Conservation (phyloP, 2,113 vertebrate genomes). For the Chitala chitala region DNA sequence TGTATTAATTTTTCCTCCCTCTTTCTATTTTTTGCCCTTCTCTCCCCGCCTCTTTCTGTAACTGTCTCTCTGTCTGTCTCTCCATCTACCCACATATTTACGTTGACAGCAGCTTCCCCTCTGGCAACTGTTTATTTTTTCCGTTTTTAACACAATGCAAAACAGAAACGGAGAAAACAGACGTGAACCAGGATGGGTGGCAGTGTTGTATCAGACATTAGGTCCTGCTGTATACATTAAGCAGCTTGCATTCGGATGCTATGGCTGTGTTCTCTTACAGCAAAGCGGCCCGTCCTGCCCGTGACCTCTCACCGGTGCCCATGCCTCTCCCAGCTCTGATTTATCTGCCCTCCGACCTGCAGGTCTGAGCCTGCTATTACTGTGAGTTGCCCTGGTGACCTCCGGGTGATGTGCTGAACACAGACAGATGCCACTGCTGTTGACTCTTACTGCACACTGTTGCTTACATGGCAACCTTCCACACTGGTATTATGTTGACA, state of each 20-base stretch:
- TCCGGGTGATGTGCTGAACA: background rate
- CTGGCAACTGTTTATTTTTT: background rate
- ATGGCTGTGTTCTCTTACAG: background rate
- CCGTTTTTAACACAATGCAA: background rate
- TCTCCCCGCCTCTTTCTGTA: background rate
- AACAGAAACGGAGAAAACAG: background rate
- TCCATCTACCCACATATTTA: background rate
- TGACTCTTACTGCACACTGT: background rate
- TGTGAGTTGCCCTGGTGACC: background rate
- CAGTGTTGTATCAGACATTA: background rate
- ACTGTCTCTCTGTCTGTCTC: background rate
- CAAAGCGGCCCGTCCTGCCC: background rate
- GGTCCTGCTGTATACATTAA: background rate
- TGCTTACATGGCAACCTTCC: too few relatives aligned
- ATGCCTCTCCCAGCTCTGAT: background rate
- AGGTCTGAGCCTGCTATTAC: background rate
- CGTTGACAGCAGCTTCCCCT: background rate
- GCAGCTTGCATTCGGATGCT: too few relatives aligned
- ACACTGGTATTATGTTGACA: too few relatives aligned
- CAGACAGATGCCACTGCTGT: background rate
- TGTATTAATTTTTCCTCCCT: background rate
- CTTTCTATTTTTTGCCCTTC: background rate
- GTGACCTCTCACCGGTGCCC: background rate
- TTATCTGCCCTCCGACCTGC: background rate
- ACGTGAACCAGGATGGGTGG: background rate